Evolutionary conservation across 1,140 invertebrate genomes (phyloP), one percentile per base, ranked within the genome.

Genomic region (Lethrus apterus): DNA sequence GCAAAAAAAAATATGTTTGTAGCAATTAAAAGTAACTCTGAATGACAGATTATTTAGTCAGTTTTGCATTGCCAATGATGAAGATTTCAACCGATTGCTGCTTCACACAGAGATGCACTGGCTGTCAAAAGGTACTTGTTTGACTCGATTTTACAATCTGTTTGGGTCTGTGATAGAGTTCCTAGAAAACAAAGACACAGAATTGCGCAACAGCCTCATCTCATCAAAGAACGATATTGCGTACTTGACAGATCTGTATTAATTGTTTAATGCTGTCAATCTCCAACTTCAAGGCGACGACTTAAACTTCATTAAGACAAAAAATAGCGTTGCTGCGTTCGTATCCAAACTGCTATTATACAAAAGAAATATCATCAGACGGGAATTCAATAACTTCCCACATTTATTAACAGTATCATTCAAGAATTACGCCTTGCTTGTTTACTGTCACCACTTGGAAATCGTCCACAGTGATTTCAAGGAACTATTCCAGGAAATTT

Each of bases 91-190:
- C 48, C 50, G 46, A 38, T 52, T 68, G 56, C 50, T 68, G 35
- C 56, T 64, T 45, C 56, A 67, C 52, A 67, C 58, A 42, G 56
- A 67, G 60, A 59, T 68, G 13, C 42, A 58, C 48, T 68, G 65
- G 63, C 50, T 66, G 33, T 67, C 54, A 55, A 60, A 51, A 55
- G 60, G 58, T 42, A 58, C 54, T 44, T 65, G 61, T 59, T 50
- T 65, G 51, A 58, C 43, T 54, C 50, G 58, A 50, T 59, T 68
- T 55, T 59, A 56, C 46, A 55, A 61, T 23, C 50, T 65, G 31
- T 63, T 63, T 57, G 48, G 57, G 41, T 58, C 55, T 35, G 54
- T 66, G 17, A 38, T 63, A 50, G 50, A 62, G 46, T 60, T 65
- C 45, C 42, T 59, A 7, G 45, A 60, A 58, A 5, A 33, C 13